These are phyloP conservation scores for Clangula hyemalis DNA, from an alignment of 2,797 vertebrate species.

Conservation along the genomic window DNA sequence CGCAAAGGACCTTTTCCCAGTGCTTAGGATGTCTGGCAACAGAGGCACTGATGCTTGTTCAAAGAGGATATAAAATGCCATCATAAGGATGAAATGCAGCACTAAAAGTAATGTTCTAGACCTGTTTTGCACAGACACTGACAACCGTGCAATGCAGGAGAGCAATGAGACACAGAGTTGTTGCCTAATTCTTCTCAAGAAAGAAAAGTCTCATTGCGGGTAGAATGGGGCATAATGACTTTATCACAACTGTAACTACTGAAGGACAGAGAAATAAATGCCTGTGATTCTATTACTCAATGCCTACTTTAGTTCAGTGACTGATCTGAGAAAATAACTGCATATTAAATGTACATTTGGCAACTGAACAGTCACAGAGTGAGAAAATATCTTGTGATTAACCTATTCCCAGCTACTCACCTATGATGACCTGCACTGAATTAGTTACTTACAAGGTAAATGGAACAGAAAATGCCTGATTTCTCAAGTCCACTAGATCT, in stretches of 20 bases:
- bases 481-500: neutral
- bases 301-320: neutral
- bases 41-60: neutral
- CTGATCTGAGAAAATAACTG: neutral
- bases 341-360: neutral
- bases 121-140: neutral
- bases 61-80: neutral
- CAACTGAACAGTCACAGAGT: neutral
- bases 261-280: neutral
- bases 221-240: neutral
- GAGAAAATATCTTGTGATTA: neutral
- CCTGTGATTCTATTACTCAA: neutral
- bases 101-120: neutral
- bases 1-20: neutral
- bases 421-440: neutral
- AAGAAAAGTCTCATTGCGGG: neutral
- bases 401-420: neutral
- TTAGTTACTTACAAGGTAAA: conserved; percentile 19
- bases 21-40: neutral
- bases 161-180: neutral
- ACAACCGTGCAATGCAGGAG: neutral
- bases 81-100: neutral
- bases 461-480: neutral
- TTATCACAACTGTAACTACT: neutral
- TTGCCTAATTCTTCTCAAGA: neutral